These are phyloP conservation scores for Philopotamus ludificatus DNA, from an alignment of 1,140 invertebrate species.

Conservation along the genomic window DNA sequence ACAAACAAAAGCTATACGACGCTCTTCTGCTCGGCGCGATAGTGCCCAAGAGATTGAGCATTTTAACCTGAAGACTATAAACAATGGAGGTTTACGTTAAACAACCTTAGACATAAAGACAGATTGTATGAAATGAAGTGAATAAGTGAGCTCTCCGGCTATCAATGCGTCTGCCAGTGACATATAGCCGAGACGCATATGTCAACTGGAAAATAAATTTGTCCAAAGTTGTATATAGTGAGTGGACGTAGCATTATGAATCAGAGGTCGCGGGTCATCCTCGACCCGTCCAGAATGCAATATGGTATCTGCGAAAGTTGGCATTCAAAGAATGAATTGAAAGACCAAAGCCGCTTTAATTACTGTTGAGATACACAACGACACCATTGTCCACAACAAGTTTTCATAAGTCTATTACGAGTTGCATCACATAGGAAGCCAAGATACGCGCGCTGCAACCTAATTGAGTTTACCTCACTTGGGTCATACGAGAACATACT, in stretches of 20 bases:
- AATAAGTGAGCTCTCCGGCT: background rate
- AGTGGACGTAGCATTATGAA: no score
- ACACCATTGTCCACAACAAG: background rate
- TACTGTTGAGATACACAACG: background rate
- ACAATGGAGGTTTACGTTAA: background rate
- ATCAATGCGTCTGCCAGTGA: slow-evolving; percentile 1
- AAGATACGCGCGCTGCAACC: slow-evolving; percentile 21
- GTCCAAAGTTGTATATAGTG: background rate
- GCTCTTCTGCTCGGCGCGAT: no score
- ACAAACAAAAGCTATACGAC: no score
- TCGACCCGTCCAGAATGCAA: background rate
- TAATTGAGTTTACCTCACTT: slow-evolving; percentile 14
- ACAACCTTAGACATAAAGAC: background rate
- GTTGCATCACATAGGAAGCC: slow-evolving; percentile 26
- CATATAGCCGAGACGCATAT: background rate
- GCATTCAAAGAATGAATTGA: background rate
- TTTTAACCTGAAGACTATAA: background rate
- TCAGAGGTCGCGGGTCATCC: background rate
- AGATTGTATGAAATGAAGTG: background rate
- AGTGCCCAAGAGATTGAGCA: background rate
- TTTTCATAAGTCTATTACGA: slow-evolving; percentile 21
- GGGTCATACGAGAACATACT: slow-evolving; percentile 16
- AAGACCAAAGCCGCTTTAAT: background rate
- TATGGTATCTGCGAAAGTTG: background rate
- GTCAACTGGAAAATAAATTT: background rate